A percentile compares a stretch with the other conserved stretches of the same genome.
phyloP scores from a whole-genome alignment of 2,888 invertebrate genomes.

The Tubulanus polymorphus region DNA sequence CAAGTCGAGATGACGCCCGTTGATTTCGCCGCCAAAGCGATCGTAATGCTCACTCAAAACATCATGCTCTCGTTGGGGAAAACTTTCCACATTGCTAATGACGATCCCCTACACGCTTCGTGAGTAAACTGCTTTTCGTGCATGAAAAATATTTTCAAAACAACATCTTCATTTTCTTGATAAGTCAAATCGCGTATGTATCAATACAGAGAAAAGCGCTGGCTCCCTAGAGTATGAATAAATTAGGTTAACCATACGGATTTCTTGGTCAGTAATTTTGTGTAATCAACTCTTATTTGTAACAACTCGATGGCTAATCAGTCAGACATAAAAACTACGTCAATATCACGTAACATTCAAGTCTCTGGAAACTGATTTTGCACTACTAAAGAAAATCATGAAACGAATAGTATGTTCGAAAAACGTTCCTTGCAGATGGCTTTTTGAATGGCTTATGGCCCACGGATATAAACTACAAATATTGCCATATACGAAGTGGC shows the following conservation, averaged over 20 bases:
- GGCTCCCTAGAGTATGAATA: no score
- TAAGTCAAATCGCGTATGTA: no score
- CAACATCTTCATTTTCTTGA: neutral
- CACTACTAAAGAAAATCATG: no score
- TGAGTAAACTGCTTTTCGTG: slow-evolving; percentile 12
- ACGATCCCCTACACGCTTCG: slow-evolving; percentile 40
- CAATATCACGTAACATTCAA: no score
- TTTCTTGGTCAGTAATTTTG: no score
- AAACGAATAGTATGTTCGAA: no score
- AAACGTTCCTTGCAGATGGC: slow-evolving; percentile 35
- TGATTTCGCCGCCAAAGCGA: slow-evolving; percentile 48
- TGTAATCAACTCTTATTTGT: no score
- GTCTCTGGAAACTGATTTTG: neutral
- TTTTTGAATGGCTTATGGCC: slow-evolving; percentile 50
- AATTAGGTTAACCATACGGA: no score
- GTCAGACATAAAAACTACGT: no score
- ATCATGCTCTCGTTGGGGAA: slow-evolving; percentile 46
- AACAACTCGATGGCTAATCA: no score
- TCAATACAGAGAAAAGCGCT: no score
- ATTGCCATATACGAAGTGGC: slow-evolving; percentile 45
- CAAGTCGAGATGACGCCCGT: slow-evolving; percentile 54
- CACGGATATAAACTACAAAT: slow-evolving; percentile 46
- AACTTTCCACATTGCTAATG: slow-evolving; percentile 50
- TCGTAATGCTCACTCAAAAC: slow-evolving; percentile 41
- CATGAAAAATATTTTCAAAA: neutral